Percentiles rank a stretch among this genome's conserved stretches.
Evolutionary conservation across 2,113 vertebrate genomes (phyloP).

Genomic region (Raja brachyura): DNA sequence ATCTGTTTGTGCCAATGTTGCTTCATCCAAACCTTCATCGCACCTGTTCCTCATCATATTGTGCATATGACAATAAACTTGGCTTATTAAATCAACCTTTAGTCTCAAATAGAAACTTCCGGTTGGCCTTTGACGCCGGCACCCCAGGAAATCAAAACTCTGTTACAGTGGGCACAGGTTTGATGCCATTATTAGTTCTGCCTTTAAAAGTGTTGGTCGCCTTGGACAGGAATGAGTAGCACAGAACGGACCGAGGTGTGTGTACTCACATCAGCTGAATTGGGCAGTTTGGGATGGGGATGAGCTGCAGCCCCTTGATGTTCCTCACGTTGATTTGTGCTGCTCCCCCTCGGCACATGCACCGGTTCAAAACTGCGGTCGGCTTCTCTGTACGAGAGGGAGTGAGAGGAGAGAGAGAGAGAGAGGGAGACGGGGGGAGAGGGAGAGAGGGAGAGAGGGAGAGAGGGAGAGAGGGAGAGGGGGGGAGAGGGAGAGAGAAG

Average conservation of each 20-base stretch:
- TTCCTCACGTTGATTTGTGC: background rate
- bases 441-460: background rate
- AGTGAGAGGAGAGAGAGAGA: too few species aligned
- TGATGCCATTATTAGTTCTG: background rate
- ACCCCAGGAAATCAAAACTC: background rate
- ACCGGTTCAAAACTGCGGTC: constrained; percentile 12
- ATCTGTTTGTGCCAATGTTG: too few species aligned
- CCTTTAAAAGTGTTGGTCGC: background rate
- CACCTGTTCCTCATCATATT: too few species aligned
- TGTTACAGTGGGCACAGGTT: background rate
- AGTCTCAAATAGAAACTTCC: background rate
- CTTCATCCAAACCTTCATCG: too few species aligned
- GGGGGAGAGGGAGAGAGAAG: background rate
- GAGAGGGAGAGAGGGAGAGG: too few species aligned
- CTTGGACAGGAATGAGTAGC: background rate
- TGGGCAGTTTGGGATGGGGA: constrained; percentile 35
- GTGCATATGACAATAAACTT: too few species aligned
- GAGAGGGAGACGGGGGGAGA: too few species aligned
- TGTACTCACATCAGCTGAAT: constrained; percentile 10
- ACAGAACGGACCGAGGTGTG: background rate
- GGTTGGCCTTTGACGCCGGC: too few species aligned
- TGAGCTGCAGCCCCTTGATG: constrained; percentile 4
- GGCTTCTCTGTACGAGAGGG: background rate
- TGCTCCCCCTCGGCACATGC: constrained; percentile 25
- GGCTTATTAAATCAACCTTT: background rate